A percentile compares a stretch with the other conserved stretches of the same genome.
phyloP scores from a whole-genome alignment of 2,113 vertebrate genomes.

The Oxyruncus cristatus region DNA sequence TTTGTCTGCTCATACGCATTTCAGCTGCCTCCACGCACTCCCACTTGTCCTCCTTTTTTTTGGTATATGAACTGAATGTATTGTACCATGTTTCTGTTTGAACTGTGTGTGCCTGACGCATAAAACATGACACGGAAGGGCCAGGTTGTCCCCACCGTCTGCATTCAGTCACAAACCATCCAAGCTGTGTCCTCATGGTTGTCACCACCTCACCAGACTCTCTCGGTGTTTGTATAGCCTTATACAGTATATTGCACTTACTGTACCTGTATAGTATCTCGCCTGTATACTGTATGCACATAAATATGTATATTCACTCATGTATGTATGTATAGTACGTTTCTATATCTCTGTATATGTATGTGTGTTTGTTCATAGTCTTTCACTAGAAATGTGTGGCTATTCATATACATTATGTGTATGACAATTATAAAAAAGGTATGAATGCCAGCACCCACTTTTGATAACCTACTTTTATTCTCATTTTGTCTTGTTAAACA shows the following conservation, averaged over 20 bases:
- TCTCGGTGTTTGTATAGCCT: constrained; percentile 35
- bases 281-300: constrained; percentile 44
- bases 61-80: neutral
- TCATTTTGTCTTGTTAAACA: constrained; percentile 58
- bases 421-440: constrained; percentile 15
- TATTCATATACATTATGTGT: constrained; percentile 42
- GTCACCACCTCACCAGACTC: constrained; percentile 11
- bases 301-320: constrained; percentile 36
- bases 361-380: constrained; percentile 27
- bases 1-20: neutral
- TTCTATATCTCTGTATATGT: constrained; percentile 35
- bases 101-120: neutral
- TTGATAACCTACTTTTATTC: constrained; percentile 57
- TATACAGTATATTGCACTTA: constrained; percentile 35
- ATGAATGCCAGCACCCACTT: constrained; percentile 48
- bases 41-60: neutral
- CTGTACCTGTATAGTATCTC: constrained; percentile 53
- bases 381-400: constrained; percentile 28
- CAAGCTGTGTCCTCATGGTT: constrained; percentile 15
- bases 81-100: neutral
- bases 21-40: neutral
- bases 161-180: neutral
- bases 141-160: neutral
- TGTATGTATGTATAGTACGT: constrained; percentile 25
- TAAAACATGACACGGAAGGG: neutral